A percentile compares a stretch with the other conserved stretches of the same genome.
phyloP scores from a whole-genome alignment of 2,888 invertebrate species.

The Synergus laeviventris region DNA sequence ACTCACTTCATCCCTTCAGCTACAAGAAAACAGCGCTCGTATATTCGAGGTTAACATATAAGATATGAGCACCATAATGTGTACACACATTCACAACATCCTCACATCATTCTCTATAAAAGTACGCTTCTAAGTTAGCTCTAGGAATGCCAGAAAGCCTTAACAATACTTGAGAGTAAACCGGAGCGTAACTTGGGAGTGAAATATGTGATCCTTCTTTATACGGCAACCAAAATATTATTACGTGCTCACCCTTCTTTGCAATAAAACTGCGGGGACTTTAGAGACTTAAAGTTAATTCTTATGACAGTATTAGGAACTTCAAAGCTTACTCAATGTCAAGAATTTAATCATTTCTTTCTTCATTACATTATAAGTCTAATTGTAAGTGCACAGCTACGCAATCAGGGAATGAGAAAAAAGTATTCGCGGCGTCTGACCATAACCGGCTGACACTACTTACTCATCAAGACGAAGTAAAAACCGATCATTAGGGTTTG shows the following conservation, averaged over 20 bases:
- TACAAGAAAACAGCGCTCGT: conserved; percentile 18
- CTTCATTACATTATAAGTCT: too few relatives aligned
- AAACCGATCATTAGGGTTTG: too few relatives aligned
- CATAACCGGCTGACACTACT: too few relatives aligned
- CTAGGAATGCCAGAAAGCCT: conserved; percentile 22
- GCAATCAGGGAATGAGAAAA: too few relatives aligned
- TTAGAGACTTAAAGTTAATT: background rate
- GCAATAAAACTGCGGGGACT: background rate
- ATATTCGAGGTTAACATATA: conserved; percentile 11
- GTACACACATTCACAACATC: conserved; percentile 19
- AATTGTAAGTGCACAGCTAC: too few relatives aligned
- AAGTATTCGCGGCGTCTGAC: too few relatives aligned
- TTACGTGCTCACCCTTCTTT: background rate
- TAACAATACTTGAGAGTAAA: conserved; percentile 26
- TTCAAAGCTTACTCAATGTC: too few relatives aligned
- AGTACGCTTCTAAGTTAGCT: conserved; percentile 18
- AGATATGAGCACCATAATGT: conserved; percentile 16
- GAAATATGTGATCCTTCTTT: conserved; percentile 27
- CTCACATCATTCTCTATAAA: conserved; percentile 19
- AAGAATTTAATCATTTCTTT: too few relatives aligned
- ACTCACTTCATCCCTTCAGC: conserved; percentile 21
- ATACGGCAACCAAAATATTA: conserved; percentile 17
- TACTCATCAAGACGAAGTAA: too few relatives aligned
- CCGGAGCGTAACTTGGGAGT: conserved; percentile 10
- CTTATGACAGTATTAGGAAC: too few relatives aligned